phyloP scores from a whole-genome alignment of 2,888 invertebrate species.

The Cheiracanthium punctorium region DNA sequence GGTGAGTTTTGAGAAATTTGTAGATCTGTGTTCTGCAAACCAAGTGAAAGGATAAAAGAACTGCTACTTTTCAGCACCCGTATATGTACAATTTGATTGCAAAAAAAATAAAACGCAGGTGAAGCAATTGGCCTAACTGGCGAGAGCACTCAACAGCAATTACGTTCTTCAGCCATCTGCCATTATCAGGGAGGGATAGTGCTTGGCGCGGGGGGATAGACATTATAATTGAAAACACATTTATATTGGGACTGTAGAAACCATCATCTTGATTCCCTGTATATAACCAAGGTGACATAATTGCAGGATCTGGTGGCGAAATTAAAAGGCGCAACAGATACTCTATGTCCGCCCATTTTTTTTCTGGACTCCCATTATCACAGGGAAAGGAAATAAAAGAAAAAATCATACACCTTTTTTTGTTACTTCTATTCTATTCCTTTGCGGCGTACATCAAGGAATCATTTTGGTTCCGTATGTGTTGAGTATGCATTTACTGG shows the following conservation, averaged over 20 bases:
- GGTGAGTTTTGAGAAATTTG: no score
- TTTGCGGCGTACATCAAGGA: not conserved
- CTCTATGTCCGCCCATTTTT: constrained; percentile 47
- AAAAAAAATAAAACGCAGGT: not conserved
- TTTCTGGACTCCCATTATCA: not conserved
- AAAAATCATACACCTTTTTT: constrained; percentile 7
- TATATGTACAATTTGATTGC: not conserved
- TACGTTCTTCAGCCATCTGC: constrained; percentile 51
- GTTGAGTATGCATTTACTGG: no score
- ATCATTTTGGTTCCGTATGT: not conserved
- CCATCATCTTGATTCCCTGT: constrained; percentile 54
- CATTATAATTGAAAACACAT: constrained; percentile 61
- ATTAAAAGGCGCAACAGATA: constrained; percentile 56
- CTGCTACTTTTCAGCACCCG: not conserved
- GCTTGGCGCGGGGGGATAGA: constrained; percentile 2
- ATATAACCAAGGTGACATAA: constrained; percentile 65
- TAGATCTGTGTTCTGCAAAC: no score
- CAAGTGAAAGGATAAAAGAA: no score
- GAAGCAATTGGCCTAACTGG: not conserved
- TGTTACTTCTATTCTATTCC: not conserved
- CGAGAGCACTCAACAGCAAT: constrained; percentile 23
- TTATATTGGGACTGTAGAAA: constrained; percentile 26
- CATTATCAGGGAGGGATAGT: constrained; percentile 21
- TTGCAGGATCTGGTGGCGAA: constrained; percentile 56
- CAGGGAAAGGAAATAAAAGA: constrained; percentile 28